Base-by-base conservation (phyloP, 2,797 vertebrate genomes). In the Sparus aurata region DNA sequence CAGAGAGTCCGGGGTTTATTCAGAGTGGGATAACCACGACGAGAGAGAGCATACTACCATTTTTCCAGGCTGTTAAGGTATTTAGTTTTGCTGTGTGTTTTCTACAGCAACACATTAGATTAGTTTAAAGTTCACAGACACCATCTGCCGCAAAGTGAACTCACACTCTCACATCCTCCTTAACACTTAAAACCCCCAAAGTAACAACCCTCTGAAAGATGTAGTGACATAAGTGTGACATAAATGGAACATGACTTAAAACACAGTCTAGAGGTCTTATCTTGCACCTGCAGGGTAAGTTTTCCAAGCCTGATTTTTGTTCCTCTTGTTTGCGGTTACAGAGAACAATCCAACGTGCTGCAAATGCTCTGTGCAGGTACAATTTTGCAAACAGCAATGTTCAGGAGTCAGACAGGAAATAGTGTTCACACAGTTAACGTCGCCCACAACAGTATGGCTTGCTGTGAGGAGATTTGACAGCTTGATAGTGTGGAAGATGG, bases 1-100 rank as follows among this genome's bases (percentile, higher is more conserved):
- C 96, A 72, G 96, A 97, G 46, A 88, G 92, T 50, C 96, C 96
- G 0, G 96, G 97, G 12, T 52, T 16, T 3, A 85, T 98, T 58
- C 95, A 98, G 90, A 92, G 76, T 59, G 91, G 93, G 0, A 74
- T 98, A 38, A 90, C 92, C 3, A 77, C 90, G 0, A 74, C 94
- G 11, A 95, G 97, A 10, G 86, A 84, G 41, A 34, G 86, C 3
- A 1, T 95, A 0, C 59, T 87, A 22, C 94, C 20, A 30, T 91
- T 94, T 16, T 12, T 96, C 1, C 92, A 89, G 1, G 91, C 95
- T 90, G 93, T 95, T 20, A 95, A 95, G 96, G 98, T 98, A 95
- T 90, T 22, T 20, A 13, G 0, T 27, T 45, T 20, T 79, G 3
- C 15, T 54, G n/a, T 60, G 30, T 68, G 3, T 34, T 13, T 13